phyloP scores from a whole-genome alignment of 1,140 invertebrate genomes.

The Leptonema lineaticorne region DNA sequence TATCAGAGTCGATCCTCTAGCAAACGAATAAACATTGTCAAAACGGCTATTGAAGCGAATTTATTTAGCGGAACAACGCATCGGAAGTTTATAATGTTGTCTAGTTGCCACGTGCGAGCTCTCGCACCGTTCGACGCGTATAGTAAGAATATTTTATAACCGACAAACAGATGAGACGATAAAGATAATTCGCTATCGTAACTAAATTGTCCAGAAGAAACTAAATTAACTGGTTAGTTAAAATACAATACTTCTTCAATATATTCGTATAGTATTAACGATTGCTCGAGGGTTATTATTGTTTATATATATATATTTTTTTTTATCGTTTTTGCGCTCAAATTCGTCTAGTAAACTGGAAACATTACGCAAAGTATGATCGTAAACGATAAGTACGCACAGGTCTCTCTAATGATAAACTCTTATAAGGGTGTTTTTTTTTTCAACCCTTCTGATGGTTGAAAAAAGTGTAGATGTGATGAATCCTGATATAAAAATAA shows the following conservation, averaged over 20 bases:
- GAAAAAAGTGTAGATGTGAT: no score
- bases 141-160: conserved; percentile 25
- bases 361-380: background rate
- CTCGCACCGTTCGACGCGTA: conserved; percentile 1
- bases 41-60: background rate
- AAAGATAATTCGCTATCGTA: conserved; percentile 32
- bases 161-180: conserved; percentile 23
- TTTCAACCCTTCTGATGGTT: background rate
- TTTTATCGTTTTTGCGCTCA: background rate
- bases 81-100: conserved; percentile 24
- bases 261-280: background rate
- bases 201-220: conserved; percentile 33
- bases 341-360: background rate
- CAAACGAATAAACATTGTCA: background rate
- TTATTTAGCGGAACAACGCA: conserved; percentile 15
- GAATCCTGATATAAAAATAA: no score
- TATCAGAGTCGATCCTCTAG: no score
- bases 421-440: background rate
- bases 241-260: no score
- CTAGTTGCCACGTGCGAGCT: background rate
- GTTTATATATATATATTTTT: no score
- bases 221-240: no score
- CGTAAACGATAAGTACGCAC: background rate
- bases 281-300: background rate
- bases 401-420: background rate